Percentiles rank a stretch among this genome's conserved stretches.
These are phyloP conservation scores for Hemichromis elongatus DNA, from an alignment of 2,113 vertebrate species.

Conservation along the genomic window DNA sequence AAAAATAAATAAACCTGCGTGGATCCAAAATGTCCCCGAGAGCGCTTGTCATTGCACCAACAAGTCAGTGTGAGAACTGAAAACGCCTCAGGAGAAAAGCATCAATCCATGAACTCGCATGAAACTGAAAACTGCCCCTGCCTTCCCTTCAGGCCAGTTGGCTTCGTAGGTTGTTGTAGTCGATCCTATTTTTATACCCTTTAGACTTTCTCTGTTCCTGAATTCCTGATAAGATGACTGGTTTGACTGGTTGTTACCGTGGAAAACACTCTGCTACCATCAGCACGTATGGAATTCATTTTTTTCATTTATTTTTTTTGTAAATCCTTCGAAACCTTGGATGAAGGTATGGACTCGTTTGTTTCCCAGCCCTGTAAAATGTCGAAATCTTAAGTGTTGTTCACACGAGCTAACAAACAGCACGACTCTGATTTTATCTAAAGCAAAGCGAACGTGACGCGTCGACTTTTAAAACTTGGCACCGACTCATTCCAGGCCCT, in stretches of 20 bases:
- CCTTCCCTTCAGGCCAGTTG: conserved; percentile 1
- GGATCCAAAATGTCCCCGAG: not conserved
- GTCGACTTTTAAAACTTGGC: not conserved
- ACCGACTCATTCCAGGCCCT: not conserved
- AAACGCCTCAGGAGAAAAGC: not conserved
- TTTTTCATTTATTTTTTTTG: not conserved
- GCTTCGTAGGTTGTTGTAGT: not conserved
- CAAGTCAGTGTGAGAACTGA: not conserved
- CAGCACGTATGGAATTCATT: not conserved
- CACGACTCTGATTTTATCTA: not conserved
- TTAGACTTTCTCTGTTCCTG: not conserved
- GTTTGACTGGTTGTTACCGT: not conserved
- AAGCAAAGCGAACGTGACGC: not conserved
- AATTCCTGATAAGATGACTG: not conserved
- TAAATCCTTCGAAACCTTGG: not conserved
- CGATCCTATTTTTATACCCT: not conserved
- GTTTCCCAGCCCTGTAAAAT: not conserved
- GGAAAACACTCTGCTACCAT: not conserved
- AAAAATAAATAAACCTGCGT: not conserved
- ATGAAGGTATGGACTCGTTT: not conserved
- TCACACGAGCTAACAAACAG: not conserved
- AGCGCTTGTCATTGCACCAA: not conserved
- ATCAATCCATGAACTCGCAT: conserved; percentile 4
- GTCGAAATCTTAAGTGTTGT: not conserved
- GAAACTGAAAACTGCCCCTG: conserved; percentile 46